Evolutionary conservation across 2,797 vertebrate genomes (phyloP).

Genomic region (Siniperca scherzeri): DNA sequence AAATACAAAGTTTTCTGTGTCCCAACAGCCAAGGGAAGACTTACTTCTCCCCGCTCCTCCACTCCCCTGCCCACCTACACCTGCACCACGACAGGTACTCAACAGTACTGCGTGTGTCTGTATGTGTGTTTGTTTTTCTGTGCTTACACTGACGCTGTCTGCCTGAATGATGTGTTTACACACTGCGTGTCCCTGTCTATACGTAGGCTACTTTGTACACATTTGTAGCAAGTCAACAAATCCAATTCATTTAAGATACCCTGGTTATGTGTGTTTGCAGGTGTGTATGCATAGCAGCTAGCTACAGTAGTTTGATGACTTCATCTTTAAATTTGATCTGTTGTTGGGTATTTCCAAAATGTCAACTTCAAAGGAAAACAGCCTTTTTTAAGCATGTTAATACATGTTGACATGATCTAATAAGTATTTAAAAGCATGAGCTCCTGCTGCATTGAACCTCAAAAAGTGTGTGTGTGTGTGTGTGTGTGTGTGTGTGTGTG

Average conservation of each 20-base stretch:
- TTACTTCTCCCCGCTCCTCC: not conserved
- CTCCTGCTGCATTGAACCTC: too few relatives aligned
- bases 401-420: too few relatives aligned
- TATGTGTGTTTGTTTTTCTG: not conserved
- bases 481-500: too few relatives aligned
- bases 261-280: not conserved
- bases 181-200: not conserved
- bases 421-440: too few relatives aligned
- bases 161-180: not conserved
- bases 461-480: too few relatives aligned
- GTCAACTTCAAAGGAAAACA: too few relatives aligned
- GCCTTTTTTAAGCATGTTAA: too few relatives aligned
- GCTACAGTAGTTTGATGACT: not conserved
- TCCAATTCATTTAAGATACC: not conserved
- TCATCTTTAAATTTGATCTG: not conserved
- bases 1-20: conserved; percentile 7
- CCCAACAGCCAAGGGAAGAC: conserved; percentile 5
- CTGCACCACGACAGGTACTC: conserved; percentile 29
- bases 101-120: not conserved
- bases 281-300: not conserved
- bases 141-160: fast-evolving
- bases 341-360: too few relatives aligned
- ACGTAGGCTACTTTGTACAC: not conserved
- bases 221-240: not conserved
- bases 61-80: not conserved